phyloP scores from a whole-genome alignment of 2,888 invertebrate genomes.

The Anarsia innoxiella region DNA sequence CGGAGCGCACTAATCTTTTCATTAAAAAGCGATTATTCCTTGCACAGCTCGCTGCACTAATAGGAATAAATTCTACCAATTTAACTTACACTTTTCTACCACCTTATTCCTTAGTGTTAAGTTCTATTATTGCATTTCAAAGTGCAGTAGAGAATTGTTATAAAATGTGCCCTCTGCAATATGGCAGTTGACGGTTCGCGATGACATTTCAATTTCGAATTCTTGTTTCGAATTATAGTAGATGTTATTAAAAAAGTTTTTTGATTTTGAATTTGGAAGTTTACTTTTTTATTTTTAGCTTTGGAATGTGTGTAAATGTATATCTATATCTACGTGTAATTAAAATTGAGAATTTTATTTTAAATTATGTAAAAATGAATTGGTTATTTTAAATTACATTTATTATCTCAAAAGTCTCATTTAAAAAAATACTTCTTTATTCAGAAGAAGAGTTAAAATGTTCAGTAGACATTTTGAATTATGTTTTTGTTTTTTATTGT shows the following conservation, averaged over 20 bases:
- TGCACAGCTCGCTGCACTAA: conserved; percentile 67
- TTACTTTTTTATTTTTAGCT: conserved; percentile 9
- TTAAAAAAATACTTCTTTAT: too few species aligned
- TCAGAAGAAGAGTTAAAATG: too few species aligned
- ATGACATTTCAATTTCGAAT: conserved; percentile 73
- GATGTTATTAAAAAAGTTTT: conserved; percentile 50
- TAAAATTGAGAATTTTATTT: too few species aligned
- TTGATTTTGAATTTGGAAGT: too few species aligned
- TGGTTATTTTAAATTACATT: too few species aligned
- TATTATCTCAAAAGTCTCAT: too few species aligned
- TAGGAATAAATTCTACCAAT: conserved; percentile 53
- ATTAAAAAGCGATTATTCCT: conserved; percentile 74
- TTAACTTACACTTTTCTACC: conserved; percentile 18
- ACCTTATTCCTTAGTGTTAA: conserved; percentile 28
- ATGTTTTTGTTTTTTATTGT: too few species aligned
- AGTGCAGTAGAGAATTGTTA: conserved; percentile 14
- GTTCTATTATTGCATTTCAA: conserved; percentile 22
- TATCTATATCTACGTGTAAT: too few species aligned
- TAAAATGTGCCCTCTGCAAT: conserved; percentile 39
- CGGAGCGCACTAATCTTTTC: conserved; percentile 67
- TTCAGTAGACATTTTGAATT: too few species aligned
- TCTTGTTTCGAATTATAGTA: conserved; percentile 48
- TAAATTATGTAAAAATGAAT: too few species aligned
- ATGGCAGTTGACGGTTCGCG: conserved; percentile 47
- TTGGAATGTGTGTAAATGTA: neutral